Evolutionary conservation across 2,797 vertebrate genomes (phyloP).

Genomic region (Garrulus glandarius): DNA sequence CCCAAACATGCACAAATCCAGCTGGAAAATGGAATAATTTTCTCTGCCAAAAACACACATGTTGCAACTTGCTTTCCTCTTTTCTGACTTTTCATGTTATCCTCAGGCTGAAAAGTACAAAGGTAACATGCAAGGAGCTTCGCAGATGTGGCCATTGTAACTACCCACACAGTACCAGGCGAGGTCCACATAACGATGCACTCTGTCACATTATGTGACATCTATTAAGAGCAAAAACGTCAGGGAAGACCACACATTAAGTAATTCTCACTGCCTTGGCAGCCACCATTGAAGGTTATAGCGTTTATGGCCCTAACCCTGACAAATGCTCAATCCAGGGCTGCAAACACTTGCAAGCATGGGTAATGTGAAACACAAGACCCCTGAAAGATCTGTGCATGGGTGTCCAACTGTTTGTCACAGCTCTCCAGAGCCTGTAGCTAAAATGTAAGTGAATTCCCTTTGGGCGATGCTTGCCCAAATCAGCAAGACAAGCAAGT

Average conservation of each 20-base stretch:
- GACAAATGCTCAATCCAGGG: not conserved
- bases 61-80: not conserved
- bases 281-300: not conserved
- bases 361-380: not conserved
- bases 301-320: not conserved
- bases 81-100: not conserved
- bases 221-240: not conserved
- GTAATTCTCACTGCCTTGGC: not conserved
- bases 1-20: not conserved
- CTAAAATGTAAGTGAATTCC: not conserved
- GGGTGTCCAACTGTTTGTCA: not conserved
- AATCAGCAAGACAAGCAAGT: conserved; percentile 16
- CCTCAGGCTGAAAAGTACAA: not conserved
- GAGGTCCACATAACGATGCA: not conserved
- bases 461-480: not conserved
- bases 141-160: not conserved
- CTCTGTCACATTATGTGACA: not conserved
- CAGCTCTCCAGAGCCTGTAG: not conserved
- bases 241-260: not conserved
- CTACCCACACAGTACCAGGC: not conserved
- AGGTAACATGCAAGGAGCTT: not conserved
- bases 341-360: not conserved
- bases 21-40: not conserved
- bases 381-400: not conserved
- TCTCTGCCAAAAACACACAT: not conserved